Conservation (phyloP, 2,797 vertebrate species). For the Pseudochirops cupreus region DNA sequence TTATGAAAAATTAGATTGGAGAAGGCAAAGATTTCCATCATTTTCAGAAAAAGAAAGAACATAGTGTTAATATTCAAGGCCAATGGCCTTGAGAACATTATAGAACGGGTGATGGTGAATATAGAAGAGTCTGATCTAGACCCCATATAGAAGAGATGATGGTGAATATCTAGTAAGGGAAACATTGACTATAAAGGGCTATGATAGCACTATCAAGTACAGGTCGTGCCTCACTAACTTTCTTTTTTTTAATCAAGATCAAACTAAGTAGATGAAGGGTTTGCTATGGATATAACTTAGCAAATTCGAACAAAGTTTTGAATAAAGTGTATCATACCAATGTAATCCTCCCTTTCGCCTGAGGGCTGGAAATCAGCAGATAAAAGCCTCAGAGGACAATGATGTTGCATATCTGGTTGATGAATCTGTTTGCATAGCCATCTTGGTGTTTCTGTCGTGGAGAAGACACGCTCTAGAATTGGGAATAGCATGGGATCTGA, state of each 20-base stretch:
- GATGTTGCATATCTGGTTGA: background rate
- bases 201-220: background rate
- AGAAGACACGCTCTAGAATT: background rate
- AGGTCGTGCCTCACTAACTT: background rate
- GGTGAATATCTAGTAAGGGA: background rate
- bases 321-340: background rate
- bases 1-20: background rate
- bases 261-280: background rate
- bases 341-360: background rate
- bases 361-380: background rate
- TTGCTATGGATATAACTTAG: background rate
- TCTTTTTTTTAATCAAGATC: background rate
- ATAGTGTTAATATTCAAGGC: background rate
- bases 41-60: background rate
- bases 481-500: background rate
- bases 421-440: background rate
- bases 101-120: background rate
- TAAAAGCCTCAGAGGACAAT: background rate
- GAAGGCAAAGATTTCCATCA: background rate
- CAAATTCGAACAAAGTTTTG: background rate
- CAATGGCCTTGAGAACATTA: background rate
- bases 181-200: background rate
- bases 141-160: no score
- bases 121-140: no score
- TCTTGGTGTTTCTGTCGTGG: background rate